Percentiles rank a stretch among this genome's conserved stretches.
Evolutionary conservation across 2,113 vertebrate genomes (phyloP).

Genomic region (Haplochromis vanheusdeni): DNA sequence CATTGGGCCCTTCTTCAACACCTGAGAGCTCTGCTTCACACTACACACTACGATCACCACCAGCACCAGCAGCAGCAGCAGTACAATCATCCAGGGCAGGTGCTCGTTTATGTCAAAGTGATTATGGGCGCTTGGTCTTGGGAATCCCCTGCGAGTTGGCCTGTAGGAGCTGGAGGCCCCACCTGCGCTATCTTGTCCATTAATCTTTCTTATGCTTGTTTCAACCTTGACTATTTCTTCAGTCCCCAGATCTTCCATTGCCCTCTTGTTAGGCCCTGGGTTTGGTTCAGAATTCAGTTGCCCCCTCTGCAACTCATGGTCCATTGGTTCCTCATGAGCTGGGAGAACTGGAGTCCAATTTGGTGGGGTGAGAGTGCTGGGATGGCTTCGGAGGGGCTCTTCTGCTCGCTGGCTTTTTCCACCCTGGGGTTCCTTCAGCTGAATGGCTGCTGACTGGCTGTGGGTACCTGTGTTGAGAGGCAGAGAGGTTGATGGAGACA

Average conservation of each 20-base stretch:
- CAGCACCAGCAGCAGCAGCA: conserved; percentile 87
- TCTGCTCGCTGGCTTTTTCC: conserved; percentile 33
- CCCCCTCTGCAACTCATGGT: conserved; percentile 55
- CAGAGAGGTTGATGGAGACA: not conserved
- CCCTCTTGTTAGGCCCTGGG: conserved; percentile 56
- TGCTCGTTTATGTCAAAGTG: conserved; percentile 98
- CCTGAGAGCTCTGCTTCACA: conserved; percentile 85
- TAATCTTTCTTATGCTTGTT: not conserved
- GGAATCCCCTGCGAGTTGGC: conserved; percentile 77
- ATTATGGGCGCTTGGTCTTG: conserved; percentile 75
- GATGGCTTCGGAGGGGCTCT: not conserved
- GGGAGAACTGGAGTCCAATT: conserved; percentile 12
- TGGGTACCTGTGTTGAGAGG: conserved; percentile 27
- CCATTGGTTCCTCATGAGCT: not conserved
- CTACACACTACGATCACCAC: conserved; percentile 94
- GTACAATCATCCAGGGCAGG: conserved; percentile 96
- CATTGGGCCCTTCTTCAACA: conserved; percentile 90
- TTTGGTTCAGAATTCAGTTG: not conserved
- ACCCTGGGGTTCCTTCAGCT: conserved; percentile 53
- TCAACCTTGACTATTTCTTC: conserved; percentile 40
- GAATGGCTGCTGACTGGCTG: conserved; percentile 54
- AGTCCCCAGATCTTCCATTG: conserved; percentile 58
- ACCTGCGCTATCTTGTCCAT: conserved; percentile 6
- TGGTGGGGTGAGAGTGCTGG: conserved; percentile 9
- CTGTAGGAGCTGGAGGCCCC: conserved; percentile 57